phyloP scores from a whole-genome alignment of 2,888 invertebrate species.

The Netelia virgata region DNA sequence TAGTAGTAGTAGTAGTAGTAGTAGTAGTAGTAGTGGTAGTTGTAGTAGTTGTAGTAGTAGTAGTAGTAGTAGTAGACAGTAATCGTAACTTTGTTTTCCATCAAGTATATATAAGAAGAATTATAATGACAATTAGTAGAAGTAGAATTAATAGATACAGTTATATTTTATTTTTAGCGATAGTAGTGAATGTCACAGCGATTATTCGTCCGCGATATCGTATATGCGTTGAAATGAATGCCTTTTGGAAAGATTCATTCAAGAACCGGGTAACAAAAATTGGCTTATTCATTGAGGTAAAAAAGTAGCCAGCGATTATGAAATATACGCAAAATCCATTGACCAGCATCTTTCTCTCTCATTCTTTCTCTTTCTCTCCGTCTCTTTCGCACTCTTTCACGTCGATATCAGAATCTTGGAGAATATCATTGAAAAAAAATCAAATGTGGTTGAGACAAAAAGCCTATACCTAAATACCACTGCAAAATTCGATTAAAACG shows the following conservation, averaged over 20 bases:
- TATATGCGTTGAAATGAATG: no score
- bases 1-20: slow-evolving; percentile 42
- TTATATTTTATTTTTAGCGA: slow-evolving; percentile 8
- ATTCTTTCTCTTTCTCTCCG: no score
- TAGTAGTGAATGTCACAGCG: background rate
- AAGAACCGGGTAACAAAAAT: background rate
- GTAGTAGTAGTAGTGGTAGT: slow-evolving; percentile 28
- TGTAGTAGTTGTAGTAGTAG: slow-evolving; percentile 45
- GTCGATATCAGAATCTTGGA: no score
- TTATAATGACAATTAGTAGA: slow-evolving; percentile 44
- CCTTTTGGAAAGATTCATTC: background rate
- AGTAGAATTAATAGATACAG: slow-evolving; percentile 36
- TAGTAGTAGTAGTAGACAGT: slow-evolving; percentile 46
- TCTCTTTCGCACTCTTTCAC: slow-evolving; percentile 1
- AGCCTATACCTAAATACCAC: slow-evolving; percentile 33
- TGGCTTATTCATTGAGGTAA: no score
- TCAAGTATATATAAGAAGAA: slow-evolving; percentile 29
- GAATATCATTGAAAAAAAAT: background rate
- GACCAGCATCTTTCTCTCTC: no score
- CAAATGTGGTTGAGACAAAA: slow-evolving; percentile 64
- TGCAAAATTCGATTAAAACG: slow-evolving; percentile 42
- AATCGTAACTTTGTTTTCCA: slow-evolving; percentile 1
- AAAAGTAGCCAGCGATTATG: background rate
- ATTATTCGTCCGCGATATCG: no score
- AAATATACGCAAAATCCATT: no score